These are phyloP conservation scores for Peromyscus nudipes DNA, from an alignment of 2,797 vertebrate genomes.

Conservation along the genomic window DNA sequence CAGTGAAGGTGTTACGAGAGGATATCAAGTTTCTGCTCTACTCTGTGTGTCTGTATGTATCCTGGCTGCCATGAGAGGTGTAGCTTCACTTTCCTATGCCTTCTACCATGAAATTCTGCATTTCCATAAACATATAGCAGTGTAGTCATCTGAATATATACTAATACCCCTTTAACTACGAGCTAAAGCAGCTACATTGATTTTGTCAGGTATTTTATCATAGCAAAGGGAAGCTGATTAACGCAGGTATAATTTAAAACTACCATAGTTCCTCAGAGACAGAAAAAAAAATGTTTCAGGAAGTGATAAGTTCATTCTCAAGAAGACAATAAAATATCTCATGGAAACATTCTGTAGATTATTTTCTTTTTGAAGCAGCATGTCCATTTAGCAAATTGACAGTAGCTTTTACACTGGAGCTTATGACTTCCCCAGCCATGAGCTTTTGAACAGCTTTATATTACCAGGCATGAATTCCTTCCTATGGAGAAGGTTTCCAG, in stretches of 20 bases:
- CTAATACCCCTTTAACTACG: neutral
- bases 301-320: slow-evolving; percentile 38
- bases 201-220: neutral
- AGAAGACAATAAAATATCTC: slow-evolving; percentile 18
- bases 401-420: neutral
- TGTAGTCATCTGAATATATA: neutral
- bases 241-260: neutral
- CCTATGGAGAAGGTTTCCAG: neutral
- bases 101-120: neutral
- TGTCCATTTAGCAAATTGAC: neutral
- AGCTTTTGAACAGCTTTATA: neutral
- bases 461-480: neutral
- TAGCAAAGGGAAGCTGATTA: neutral
- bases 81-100: neutral
- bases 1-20: neutral
- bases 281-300: slow-evolving; percentile 5
- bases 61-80: neutral
- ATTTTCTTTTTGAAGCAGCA: neutral
- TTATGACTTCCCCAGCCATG: neutral
- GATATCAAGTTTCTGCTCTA: neutral
- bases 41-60: neutral
- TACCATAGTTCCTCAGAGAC: neutral
- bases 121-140: neutral
- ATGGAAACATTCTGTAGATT: neutral
- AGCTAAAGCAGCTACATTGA: neutral